Conservation (phyloP, 2,797 vertebrate species). For the Hippopotamyrus pictus region DNA sequence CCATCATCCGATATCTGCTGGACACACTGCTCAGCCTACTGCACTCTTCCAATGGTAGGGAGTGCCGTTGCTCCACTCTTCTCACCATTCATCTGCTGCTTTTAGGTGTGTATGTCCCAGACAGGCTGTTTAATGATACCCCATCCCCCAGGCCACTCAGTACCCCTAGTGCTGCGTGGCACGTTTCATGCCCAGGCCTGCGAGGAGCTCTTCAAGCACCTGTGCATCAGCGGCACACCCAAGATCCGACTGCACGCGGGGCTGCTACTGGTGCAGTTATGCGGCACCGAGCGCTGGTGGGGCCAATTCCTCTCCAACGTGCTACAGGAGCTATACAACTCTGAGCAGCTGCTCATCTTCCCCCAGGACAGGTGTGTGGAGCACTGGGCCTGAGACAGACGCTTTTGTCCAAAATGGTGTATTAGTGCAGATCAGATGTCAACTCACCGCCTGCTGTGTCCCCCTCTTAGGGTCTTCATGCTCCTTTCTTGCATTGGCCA, state of each 20-base stretch:
- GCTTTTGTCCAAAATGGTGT: not conserved
- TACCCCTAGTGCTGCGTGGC: slow-evolving; percentile 90
- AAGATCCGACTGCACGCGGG: slow-evolving; percentile 93
- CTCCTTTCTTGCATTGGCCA: slow-evolving; percentile 97
- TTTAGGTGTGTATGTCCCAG: not conserved
- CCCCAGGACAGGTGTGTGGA: slow-evolving; percentile 89
- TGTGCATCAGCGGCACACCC: slow-evolving; percentile 96
- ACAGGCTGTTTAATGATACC: not conserved
- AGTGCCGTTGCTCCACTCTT: slow-evolving; percentile 31
- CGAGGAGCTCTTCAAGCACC: slow-evolving; percentile 95
- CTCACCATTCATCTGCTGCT: not conserved
- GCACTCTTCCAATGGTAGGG: slow-evolving; percentile 88
- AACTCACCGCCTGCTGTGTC: not conserved
- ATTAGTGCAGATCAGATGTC: not conserved
- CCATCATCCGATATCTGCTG: slow-evolving; percentile 90
- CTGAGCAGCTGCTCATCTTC: slow-evolving; percentile 95
- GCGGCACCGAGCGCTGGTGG: slow-evolving; percentile 96
- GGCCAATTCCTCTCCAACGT: slow-evolving; percentile 97
- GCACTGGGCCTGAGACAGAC: not conserved
- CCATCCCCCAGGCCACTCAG: slow-evolving; percentile 74
- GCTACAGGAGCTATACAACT: slow-evolving; percentile 96
- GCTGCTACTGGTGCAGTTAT: slow-evolving; percentile 90
- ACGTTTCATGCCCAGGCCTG: slow-evolving; percentile 94
- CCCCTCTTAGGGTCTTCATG: slow-evolving; percentile 82
- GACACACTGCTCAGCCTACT: slow-evolving; percentile 95